Evolutionary conservation across 2,888 invertebrate species (phyloP).

Genomic region (Yponomeuta evonymella): DNA sequence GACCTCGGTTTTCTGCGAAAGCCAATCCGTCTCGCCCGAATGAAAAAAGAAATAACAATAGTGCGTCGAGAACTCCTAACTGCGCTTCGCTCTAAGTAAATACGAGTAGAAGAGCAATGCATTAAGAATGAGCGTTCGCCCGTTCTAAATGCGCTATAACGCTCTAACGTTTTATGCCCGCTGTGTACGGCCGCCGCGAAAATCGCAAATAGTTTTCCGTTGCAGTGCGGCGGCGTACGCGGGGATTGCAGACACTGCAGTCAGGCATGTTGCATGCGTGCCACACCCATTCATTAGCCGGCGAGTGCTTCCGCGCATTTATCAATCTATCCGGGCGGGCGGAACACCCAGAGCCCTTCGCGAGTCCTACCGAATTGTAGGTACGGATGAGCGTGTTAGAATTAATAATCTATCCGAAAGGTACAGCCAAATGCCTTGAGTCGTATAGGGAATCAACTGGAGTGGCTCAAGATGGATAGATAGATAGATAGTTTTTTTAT

Average conservation of each 20-base stretch:
- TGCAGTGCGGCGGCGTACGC: slow-evolving; percentile 42
- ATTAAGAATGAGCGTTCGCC: neutral
- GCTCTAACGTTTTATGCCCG: neutral
- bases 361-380: neutral
- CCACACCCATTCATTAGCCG: slow-evolving; percentile 72
- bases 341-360: slow-evolving; percentile 30
- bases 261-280: slow-evolving; percentile 59
- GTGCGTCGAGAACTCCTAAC: neutral
- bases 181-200: slow-evolving; percentile 21
- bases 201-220: slow-evolving; percentile 46
- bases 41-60: neutral
- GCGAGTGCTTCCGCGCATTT: slow-evolving; percentile 74
- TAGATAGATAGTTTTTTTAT: too few species aligned
- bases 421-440: too few species aligned
- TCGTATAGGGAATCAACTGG: too few species aligned
- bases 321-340: slow-evolving; percentile 60
- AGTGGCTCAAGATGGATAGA: too few species aligned
- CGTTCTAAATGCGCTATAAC: neutral
- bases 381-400: too few species aligned
- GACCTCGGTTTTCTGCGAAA: neutral
- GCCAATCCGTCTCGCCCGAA: neutral
- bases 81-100: too few species aligned
- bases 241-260: slow-evolving; percentile 58
- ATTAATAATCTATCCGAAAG: too few species aligned
- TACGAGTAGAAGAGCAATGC: too few species aligned